Evolutionary conservation across 2,888 invertebrate species (phyloP), one percentile per base, ranked within the genome.

Genomic region (Agapostemon virescens): DNA sequence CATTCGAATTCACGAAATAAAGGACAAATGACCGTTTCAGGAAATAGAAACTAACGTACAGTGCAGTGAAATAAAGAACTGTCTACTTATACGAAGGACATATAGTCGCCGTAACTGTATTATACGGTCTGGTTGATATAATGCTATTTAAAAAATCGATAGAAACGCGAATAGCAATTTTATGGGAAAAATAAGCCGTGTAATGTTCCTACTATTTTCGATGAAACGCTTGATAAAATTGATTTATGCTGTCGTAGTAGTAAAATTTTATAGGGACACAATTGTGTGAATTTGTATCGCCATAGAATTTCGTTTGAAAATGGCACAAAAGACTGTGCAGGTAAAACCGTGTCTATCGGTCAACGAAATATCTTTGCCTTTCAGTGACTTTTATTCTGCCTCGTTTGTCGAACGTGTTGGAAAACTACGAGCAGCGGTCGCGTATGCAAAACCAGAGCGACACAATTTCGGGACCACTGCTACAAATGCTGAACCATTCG

Each of bases 401-500:
- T 75, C 72, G 49, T 63, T 68, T 58, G 67, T 45, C 70, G 55
- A 45, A 71, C 42, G 64, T 63, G 69, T 74, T 81, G 74, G 76
- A 67, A 82, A 86, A 82, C 80, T 77, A 38, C 55, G 30, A n/a
- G 17, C n/a, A 26, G 15, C 13, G 61, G 40, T 63, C 70, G 52
- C 71, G 30, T 83, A 79, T 82, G 77, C 68, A 86, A 82, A 85
- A 82, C 69, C 71, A 67, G 63, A 23, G 23, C 45, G 79, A 79
- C 84, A 77, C 82, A 74, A 82, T 86, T 86, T 85, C 82, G 23
- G 55, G 42, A 68, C 36, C 64, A 64, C 15, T 49, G 67, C 55
- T 72, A 66, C 66, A 64, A 64, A 45, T 64, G 72, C 64, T 38
- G 40, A n/a, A 49, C 45, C 33, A 38, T 61, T 66, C 66, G 23